phyloP scores from a whole-genome alignment of 2,888 invertebrate species.

The Microctonus hyperodae region DNA sequence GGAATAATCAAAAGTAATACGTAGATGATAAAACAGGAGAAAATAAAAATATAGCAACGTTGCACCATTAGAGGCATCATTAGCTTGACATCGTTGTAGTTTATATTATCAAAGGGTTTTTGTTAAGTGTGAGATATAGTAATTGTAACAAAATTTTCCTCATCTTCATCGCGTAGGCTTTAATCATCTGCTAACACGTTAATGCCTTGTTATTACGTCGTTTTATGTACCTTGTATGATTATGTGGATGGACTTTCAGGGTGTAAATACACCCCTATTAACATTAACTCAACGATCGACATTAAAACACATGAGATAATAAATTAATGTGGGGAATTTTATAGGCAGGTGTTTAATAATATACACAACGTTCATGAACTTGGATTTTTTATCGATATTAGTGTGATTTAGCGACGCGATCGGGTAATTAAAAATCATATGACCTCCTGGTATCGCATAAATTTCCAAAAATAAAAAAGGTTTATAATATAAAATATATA shows the following conservation, averaged over 20 bases:
- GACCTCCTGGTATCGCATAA: too few species aligned
- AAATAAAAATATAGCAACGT: neutral
- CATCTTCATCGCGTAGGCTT: constrained; percentile 8
- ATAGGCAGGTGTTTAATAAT: neutral
- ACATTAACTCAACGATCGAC: neutral
- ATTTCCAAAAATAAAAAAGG: too few species aligned
- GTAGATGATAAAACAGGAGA: neutral
- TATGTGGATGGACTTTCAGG: neutral
- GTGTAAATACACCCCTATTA: neutral
- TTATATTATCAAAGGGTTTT: neutral
- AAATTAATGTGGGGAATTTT: neutral
- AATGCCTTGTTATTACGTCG: neutral
- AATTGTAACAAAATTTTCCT: neutral
- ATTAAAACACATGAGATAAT: neutral
- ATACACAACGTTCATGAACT: too few species aligned
- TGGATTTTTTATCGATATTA: too few species aligned
- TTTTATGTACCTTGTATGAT: constrained; percentile 9
- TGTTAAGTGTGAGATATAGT: neutral
- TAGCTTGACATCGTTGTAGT: neutral
- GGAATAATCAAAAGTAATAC: constrained; percentile 23
- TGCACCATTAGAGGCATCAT: neutral
- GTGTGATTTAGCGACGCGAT: too few species aligned
- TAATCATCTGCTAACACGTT: constrained; percentile 18
- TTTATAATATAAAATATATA: too few species aligned
- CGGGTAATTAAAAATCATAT: too few species aligned